Evolutionary conservation across 2,888 invertebrate species (phyloP).

Genomic region (Junonia oenone): DNA sequence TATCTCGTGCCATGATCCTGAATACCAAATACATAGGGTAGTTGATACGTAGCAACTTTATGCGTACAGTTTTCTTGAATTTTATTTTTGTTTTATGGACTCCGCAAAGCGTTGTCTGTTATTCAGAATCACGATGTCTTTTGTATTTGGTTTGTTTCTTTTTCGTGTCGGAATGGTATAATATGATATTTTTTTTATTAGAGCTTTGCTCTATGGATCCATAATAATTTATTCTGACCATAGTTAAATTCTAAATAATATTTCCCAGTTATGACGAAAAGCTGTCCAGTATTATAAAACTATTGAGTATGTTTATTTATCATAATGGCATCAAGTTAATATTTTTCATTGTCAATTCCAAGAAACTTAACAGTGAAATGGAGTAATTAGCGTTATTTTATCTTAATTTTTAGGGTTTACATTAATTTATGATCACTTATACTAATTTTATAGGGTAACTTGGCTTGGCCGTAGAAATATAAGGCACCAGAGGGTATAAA

Average conservation of each 20-base stretch:
- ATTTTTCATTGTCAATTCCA: not conserved
- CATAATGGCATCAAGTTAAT: not conserved
- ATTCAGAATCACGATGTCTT: not conserved
- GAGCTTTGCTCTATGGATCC: too few species aligned
- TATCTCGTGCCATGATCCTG: constrained; percentile 18
- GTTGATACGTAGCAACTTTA: constrained; percentile 6
- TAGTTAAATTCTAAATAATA: too few species aligned
- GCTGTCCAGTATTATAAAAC: too few species aligned
- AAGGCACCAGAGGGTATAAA: not conserved
- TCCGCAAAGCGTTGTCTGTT: not conserved
- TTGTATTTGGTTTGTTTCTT: not conserved
- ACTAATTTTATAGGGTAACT: not conserved
- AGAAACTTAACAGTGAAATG: not conserved
- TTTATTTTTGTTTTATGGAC: not conserved
- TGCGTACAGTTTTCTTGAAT: not conserved
- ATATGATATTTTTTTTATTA: too few species aligned
- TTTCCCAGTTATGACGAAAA: too few species aligned
- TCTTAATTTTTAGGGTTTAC: not conserved
- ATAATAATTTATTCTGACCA: too few species aligned
- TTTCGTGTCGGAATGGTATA: too few species aligned
- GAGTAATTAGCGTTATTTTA: not conserved
- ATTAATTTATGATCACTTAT: not conserved
- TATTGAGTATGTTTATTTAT: too few species aligned
- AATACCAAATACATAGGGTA: constrained; percentile 9
- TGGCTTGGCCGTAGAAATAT: not conserved